Evolutionary conservation across 92 coral and sea anemone genomes (phyloP).

Genomic region (Bergia sp.): DNA sequence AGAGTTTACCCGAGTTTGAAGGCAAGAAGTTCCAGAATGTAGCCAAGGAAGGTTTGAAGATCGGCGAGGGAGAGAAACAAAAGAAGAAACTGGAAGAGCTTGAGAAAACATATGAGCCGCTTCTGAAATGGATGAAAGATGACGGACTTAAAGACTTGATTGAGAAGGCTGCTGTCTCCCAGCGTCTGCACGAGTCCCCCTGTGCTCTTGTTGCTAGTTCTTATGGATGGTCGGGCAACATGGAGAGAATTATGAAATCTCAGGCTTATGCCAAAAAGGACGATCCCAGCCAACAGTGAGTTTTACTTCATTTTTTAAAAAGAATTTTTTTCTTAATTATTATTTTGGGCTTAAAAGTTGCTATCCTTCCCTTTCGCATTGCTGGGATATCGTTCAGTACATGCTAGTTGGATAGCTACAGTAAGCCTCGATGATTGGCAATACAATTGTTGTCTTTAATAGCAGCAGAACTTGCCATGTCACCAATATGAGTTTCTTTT

Average conservation of each 20-base stretch:
- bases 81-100: conserved; percentile 92
- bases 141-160: conserved; percentile 93
- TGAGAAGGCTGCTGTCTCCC: conserved; percentile 96
- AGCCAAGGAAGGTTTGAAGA: conserved; percentile 97
- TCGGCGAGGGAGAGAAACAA: conserved; percentile 86
- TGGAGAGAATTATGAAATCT: conserved; percentile 98
- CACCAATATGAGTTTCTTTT: background rate
- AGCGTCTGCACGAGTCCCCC: conserved; percentile 93
- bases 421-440: conserved; percentile 26
- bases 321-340: background rate
- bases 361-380: conserved; percentile 72
- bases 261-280: conserved; percentile 96
- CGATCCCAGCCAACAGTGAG: conserved; percentile 96
- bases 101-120: conserved; percentile 96
- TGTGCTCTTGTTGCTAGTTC: conserved; percentile 99
- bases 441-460: background rate
- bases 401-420: conserved; percentile 59
- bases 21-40: conserved; percentile 99
- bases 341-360: background rate
- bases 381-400: conserved; percentile 44
- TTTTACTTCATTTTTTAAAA: background rate
- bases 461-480: conserved; percentile 20
- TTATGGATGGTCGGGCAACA: conserved; percentile 99
- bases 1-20: conserved; percentile 98
- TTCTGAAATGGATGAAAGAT: conserved; percentile 97